Conservation (phyloP, 2,888 invertebrate species). For the Rhaphigaster nebulosa region DNA sequence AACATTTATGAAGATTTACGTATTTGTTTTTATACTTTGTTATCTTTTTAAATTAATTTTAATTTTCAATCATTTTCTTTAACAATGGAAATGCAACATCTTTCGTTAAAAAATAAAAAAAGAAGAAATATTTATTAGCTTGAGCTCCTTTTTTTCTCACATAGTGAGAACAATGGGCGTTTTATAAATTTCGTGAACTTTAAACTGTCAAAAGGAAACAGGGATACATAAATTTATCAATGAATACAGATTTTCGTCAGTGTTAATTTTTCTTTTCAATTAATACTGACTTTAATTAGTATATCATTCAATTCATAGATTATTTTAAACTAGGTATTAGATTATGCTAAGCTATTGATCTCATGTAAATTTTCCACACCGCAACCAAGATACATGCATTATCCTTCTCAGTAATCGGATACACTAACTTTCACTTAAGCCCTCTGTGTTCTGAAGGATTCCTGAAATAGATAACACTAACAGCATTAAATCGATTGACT, state of each 20-base stretch:
- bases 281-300: not conserved
- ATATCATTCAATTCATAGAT: not conserved
- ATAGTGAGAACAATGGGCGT: too few species aligned
- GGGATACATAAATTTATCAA: too few species aligned
- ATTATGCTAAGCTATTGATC: not conserved
- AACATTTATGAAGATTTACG: too few species aligned
- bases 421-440: not conserved
- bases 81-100: too few species aligned
- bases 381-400: slow-evolving; percentile 8
- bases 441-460: not conserved
- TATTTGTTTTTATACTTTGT: too few species aligned
- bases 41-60: too few species aligned
- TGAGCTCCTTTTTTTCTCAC: too few species aligned
- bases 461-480: not conserved
- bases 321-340: not conserved
- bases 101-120: too few species aligned
- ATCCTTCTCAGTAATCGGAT: not conserved
- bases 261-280: not conserved
- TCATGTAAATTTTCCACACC: slow-evolving; percentile 6
- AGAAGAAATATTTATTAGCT: too few species aligned
- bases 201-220: too few species aligned
- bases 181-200: too few species aligned
- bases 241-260: not conserved
- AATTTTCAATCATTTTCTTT: too few species aligned
- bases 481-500: not conserved